Conservation (phyloP, 2,113 vertebrate genomes). For the Cranoglanis bouderius region DNA sequence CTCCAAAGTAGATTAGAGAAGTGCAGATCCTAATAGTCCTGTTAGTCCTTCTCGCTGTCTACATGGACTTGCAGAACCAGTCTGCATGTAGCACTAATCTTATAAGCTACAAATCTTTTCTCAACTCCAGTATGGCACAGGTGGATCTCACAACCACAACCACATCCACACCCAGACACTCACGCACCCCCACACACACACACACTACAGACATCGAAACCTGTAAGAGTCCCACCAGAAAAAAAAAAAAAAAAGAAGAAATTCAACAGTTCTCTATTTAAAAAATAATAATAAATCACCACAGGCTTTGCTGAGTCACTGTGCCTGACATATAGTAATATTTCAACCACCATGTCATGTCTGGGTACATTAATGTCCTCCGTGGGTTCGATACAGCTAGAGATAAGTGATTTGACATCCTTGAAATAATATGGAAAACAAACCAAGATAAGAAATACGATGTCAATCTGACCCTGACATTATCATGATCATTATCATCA, state of each 20-base stretch:
- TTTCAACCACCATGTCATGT: neutral
- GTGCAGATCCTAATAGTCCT: neutral
- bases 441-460: neutral
- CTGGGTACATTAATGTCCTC: neutral
- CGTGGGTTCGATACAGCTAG: neutral
- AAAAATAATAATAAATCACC: neutral
- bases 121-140: conserved; percentile 31
- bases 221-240: neutral
- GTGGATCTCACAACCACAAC: conserved; percentile 14
- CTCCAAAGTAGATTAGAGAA: neutral
- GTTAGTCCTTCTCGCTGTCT: neutral
- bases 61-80: neutral
- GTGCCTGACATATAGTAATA: conserved; percentile 9
- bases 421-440: neutral
- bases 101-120: neutral
- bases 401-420: neutral
- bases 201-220: neutral
- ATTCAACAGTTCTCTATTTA: neutral
- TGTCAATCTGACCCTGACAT: neutral
- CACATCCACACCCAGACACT: conserved; percentile 21
- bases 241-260: neutral
- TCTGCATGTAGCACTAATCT: neutral
- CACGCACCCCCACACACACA: neutral
- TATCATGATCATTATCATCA: neutral
- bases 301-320: conserved; percentile 40